Evolutionary conservation across 2,888 invertebrate species (phyloP), one percentile per base, ranked within the genome.

Genomic region (Thelaira solivaga): DNA sequence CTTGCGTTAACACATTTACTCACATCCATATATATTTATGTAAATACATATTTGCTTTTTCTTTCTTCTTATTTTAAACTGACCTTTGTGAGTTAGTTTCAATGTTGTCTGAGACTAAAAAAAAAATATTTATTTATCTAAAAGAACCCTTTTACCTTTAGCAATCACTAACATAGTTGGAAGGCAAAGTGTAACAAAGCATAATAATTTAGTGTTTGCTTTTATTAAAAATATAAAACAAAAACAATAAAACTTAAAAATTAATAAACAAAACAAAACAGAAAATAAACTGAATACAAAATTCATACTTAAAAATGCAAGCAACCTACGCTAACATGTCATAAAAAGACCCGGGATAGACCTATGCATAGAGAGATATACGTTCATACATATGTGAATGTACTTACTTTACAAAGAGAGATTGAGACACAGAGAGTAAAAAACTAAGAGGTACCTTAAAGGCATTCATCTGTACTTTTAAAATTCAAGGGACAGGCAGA

Each of bases 361-460:
- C 29, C 29, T 36, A 24, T 22, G 34, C 11, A 10, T 16, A 18
- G 41, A 11, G n/a, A 16, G 29, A 8, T 0, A 24, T 16, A 55
- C 7, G 18, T 18, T 7, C 24, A 39, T 13, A 36, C 10, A 13
- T 5, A 39, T 16, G 22, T 26, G 41, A 2, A 53, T 31, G 3
- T 34, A 13, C 7, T n/a, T n/a, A 39, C 26, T 57, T 45, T 43
- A 13, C n/a, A n/a, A 11, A 31, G 18, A 31, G 43, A 51, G 49
- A 43, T n/a, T n/a, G n/a, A n/a, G n/a, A n/a, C n/a, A n/a, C n/a
- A n/a, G n/a, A n/a, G n/a, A 22, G 36, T 22, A 71, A 67, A 67
- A 62, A 74, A 71, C 53, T 53, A 77, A 64, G 55, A 36, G 65
- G 47, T 49, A 65, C 65, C 74, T 65, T 29, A 31, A 65, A 55